Base-by-base conservation (phyloP, 2,888 invertebrate genomes). In the Cyrtodaria siliqua region DNA sequence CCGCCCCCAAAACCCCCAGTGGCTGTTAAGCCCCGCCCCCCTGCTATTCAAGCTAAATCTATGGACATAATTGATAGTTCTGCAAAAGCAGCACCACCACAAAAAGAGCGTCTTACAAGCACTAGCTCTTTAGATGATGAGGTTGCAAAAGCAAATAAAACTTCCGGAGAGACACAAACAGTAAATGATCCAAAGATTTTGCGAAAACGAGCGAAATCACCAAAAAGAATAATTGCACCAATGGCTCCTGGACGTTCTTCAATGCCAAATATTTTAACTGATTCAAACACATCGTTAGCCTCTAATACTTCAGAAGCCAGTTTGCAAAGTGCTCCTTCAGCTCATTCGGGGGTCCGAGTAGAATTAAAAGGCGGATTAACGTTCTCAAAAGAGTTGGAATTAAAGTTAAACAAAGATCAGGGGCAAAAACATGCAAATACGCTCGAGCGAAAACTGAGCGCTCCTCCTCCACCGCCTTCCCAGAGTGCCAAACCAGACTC, bases 311-410 rank as follows among this genome's bases (percentile, higher is more conserved):
- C 73, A n/a, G 70, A 74, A 42, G 8, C 44, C 4, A 33, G 33
- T 33, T n/a, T n/a, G n/a, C n/a, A n/a, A n/a, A n/a, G n/a, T n/a
- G 33, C 33, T 8, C 33, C 33, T 8, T 16, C 44, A 16, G n/a
- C n/a, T n/a, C n/a, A n/a, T n/a, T 33, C 47, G n/a, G 61, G 64
- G 1, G 52, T 40, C 18, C 71, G 74, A 53, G 38, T 27, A 8
- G 61, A 60, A 18, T 79, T 81, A 9, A 61, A 61, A 27, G n/a
- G n/a, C n/a, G 86, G 76, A 55, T 71, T 84, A 2, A 68, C 83
- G 16, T 84, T 90, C 73, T 85, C 88, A 0, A 87, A 86, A 55
- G 90, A 90, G 61, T 72, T 89, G 33, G 89, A 90, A 69, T 78
- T 79, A 56, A 83, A 86, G 24, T 75, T 88, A 14, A 86, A 81